A percentile compares a stretch with the other conserved stretches of the same genome.
Evolutionary conservation across 2,797 vertebrate species (phyloP).

Genomic region (Decapterus maruadsi): DNA sequence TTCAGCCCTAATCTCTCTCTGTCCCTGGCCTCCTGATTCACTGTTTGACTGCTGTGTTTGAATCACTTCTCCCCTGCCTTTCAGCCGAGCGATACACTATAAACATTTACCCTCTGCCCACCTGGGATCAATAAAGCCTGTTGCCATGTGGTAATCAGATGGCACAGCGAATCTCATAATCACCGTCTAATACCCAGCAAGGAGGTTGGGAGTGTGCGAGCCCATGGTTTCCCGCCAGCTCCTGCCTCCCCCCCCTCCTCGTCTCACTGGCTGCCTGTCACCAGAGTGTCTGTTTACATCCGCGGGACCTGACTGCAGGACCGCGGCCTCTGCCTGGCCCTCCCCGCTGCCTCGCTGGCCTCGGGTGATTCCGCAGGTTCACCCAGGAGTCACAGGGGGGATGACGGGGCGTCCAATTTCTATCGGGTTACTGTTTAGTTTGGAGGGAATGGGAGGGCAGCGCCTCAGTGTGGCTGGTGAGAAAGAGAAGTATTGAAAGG

Average conservation of each 20-base stretch:
- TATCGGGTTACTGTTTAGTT: slow-evolving; percentile 54
- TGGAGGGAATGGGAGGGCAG: slow-evolving; percentile 37
- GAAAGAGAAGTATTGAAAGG: neutral
- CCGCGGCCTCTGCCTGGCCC: slow-evolving; percentile 24
- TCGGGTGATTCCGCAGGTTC: slow-evolving; percentile 56
- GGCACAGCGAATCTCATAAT: slow-evolving; percentile 77
- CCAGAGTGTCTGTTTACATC: slow-evolving; percentile 66
- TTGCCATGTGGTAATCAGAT: slow-evolving; percentile 80
- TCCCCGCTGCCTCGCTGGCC: slow-evolving; percentile 27
- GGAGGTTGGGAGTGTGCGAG: slow-evolving; percentile 39
- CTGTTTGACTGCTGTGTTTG: slow-evolving; percentile 55
- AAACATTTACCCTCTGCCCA: slow-evolving; percentile 79
- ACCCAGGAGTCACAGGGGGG: slow-evolving; percentile 57
- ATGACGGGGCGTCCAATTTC: slow-evolving; percentile 43
- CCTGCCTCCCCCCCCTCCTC: slow-evolving; percentile 5
- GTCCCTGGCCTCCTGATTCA: slow-evolving; percentile 38
- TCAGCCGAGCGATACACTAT: slow-evolving; percentile 58
- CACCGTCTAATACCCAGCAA: slow-evolving; percentile 75
- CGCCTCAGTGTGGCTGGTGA: slow-evolving; percentile 50
- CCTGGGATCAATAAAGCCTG: slow-evolving; percentile 83
- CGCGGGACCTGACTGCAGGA: slow-evolving; percentile 52
- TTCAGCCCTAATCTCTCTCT: slow-evolving; percentile 63
- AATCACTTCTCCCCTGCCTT: slow-evolving; percentile 47
- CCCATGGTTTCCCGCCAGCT: slow-evolving; percentile 42
- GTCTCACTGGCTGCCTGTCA: slow-evolving; percentile 35